phyloP scores from a whole-genome alignment of 2,113 vertebrate species.

The Pandion haliaetus region DNA sequence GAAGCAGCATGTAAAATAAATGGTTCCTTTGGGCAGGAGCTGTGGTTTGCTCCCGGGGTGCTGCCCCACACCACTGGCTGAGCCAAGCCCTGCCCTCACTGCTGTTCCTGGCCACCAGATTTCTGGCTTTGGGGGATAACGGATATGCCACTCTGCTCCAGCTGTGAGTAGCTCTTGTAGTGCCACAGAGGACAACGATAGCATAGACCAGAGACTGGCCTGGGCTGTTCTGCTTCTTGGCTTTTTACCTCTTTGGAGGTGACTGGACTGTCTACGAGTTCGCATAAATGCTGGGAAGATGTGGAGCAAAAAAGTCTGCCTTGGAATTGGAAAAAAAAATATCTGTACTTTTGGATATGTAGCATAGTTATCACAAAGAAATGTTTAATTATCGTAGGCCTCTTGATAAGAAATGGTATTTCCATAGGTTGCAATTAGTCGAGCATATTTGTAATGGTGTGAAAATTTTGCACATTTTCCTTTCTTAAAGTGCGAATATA shows the following conservation, averaged over 20 bases:
- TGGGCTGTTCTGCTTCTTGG: background rate
- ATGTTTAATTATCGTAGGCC: background rate
- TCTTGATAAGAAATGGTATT: background rate
- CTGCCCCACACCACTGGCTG: fast-evolving
- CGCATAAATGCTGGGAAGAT: background rate
- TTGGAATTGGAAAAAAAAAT: background rate
- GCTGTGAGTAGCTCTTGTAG: fast-evolving
- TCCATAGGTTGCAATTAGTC: background rate
- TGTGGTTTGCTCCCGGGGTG: background rate
- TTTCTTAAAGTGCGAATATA: background rate
- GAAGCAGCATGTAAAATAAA: background rate
- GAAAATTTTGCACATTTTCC: background rate
- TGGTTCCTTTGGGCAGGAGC: background rate
- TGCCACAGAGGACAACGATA: fast-evolving
- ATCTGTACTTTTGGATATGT: background rate
- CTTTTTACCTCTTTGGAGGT: background rate
- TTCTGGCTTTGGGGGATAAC: background rate
- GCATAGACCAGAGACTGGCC: too few species aligned
- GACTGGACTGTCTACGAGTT: background rate
- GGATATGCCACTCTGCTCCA: fast-evolving
- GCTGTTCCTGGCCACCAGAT: background rate
- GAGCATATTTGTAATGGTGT: background rate
- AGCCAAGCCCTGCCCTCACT: background rate
- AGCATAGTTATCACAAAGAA: background rate
- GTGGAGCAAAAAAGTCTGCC: background rate